Percentiles rank a stretch among this genome's conserved stretches.
Conservation (phyloP, 2,797 vertebrate genomes). For the Sternotherus odoratus region DNA sequence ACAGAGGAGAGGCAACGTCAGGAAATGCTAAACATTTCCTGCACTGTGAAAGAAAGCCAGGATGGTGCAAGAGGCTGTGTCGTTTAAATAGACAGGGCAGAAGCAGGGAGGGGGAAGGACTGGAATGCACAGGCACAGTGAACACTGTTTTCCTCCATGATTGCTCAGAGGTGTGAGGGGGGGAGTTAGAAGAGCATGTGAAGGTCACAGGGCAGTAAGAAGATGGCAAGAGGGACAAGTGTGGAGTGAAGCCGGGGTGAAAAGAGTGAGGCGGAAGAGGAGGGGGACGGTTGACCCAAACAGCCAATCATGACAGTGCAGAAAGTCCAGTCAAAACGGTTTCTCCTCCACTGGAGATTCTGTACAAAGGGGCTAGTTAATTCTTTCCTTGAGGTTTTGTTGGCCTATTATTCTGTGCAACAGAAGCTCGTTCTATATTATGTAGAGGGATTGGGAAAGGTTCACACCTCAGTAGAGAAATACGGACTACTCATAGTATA, state of each 20-base stretch:
- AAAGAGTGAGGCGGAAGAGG: too few species aligned
- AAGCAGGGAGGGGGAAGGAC: too few species aligned
- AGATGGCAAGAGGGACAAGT: too few species aligned
- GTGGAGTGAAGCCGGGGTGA: too few species aligned
- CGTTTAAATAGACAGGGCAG: too few species aligned
- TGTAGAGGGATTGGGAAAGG: neutral
- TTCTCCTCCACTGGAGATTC: neutral
- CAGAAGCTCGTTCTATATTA: constrained; percentile 3
- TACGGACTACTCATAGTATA: neutral
- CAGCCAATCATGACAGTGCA: neutral
- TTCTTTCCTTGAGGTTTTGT: neutral
- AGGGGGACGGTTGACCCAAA: too few species aligned
- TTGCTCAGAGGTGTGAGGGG: too few species aligned
- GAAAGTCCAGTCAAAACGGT: neutral
- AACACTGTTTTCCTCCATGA: too few species aligned
- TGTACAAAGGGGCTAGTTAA: constrained; percentile 9
- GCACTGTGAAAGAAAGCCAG: neutral
- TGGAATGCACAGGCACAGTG: too few species aligned
- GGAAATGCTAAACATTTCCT: neutral
- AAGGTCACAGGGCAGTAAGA: too few species aligned
- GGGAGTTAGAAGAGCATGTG: too few species aligned
- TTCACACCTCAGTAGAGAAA: rapidly evolving
- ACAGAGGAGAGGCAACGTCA: neutral
- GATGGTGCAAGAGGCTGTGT: neutral
- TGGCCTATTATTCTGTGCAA: neutral